Conservation (phyloP, 2,113 vertebrate genomes). For the Hucho hucho region DNA sequence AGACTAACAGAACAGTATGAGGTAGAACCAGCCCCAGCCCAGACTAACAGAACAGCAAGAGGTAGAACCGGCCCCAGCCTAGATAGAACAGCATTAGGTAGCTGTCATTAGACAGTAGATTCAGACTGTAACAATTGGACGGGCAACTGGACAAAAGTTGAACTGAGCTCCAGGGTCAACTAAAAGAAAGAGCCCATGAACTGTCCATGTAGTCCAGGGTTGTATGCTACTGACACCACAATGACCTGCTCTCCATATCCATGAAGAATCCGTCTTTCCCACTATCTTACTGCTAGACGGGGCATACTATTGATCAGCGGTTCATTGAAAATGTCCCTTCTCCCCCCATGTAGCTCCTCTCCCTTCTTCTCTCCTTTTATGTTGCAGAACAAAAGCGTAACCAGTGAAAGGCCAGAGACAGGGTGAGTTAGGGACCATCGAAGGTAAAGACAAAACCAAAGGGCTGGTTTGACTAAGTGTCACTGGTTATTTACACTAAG, state of each 20-base stretch:
- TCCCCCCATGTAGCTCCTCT: constrained; percentile 15
- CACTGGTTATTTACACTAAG: constrained; percentile 36
- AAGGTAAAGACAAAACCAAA: constrained; percentile 31
- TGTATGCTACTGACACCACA: no score
- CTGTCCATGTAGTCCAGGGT: no score
- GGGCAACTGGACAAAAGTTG: no score
- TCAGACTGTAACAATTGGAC: no score
- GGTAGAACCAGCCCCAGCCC: no score
- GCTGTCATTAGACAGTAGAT: no score
- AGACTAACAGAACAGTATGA: no score
- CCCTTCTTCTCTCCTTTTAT: constrained; percentile 34
- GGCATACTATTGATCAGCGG: constrained; percentile 63
- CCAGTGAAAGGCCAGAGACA: constrained; percentile 37
- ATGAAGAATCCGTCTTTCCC: constrained; percentile 16
- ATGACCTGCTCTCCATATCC: constrained; percentile 26
- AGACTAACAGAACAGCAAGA: no score
- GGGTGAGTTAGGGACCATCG: constrained; percentile 53
- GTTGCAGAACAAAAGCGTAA: constrained; percentile 54
- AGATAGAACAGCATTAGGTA: no score
- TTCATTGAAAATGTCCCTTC: constrained; percentile 58
- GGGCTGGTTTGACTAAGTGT: constrained; percentile 46
- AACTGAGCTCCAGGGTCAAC: no score
- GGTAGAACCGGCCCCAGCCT: no score
- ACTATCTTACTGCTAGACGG: constrained; percentile 43
- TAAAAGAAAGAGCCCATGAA: no score